Evolutionary conservation across 1,140 invertebrate genomes (phyloP).

Genomic region (Diorhabda carinulata): DNA sequence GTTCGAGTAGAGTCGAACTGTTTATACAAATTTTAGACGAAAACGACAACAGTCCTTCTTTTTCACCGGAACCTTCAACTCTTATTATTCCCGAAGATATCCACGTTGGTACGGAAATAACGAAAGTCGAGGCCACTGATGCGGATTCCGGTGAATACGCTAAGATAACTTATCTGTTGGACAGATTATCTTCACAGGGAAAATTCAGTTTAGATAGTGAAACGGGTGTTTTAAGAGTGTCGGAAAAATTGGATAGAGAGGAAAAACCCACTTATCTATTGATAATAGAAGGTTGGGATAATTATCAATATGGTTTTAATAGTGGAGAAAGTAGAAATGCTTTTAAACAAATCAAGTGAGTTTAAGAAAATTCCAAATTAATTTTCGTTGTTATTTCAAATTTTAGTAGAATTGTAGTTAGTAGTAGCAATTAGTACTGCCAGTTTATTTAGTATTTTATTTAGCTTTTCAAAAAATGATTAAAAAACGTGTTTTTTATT

Average conservation of each 20-base stretch:
- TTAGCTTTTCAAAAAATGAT: too few relatives aligned
- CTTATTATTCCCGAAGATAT: slow-evolving; percentile 75
- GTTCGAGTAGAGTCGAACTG: slow-evolving; percentile 64
- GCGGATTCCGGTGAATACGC: slow-evolving; percentile 85
- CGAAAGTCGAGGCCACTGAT: slow-evolving; percentile 73
- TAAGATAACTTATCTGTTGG: slow-evolving; percentile 84
- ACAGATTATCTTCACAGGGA: slow-evolving; percentile 77
- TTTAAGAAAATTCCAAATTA: slow-evolving; percentile 23
- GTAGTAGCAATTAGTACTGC: too few relatives aligned
- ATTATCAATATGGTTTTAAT: slow-evolving; percentile 89
- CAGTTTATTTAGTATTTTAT: too few relatives aligned
- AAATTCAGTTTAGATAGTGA: slow-evolving; percentile 84
- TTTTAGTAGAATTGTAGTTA: too few relatives aligned
- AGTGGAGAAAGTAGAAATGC: slow-evolving; percentile 86
- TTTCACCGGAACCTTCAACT: slow-evolving; percentile 65
- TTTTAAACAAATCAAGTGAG: slow-evolving; percentile 85
- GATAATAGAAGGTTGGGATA: slow-evolving; percentile 91
- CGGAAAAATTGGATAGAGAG: slow-evolving; percentile 80
- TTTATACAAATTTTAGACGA: slow-evolving; percentile 81
- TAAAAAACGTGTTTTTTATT: too few relatives aligned
- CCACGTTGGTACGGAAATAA: slow-evolving; percentile 68
- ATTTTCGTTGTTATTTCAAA: slow-evolving; percentile 5
- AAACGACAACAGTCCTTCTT: slow-evolving; percentile 91
- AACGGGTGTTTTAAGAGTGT: slow-evolving; percentile 74
- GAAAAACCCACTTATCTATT: slow-evolving; percentile 70